Evolutionary conservation across 1,140 invertebrate genomes (phyloP).

Genomic region (Sipha flava): DNA sequence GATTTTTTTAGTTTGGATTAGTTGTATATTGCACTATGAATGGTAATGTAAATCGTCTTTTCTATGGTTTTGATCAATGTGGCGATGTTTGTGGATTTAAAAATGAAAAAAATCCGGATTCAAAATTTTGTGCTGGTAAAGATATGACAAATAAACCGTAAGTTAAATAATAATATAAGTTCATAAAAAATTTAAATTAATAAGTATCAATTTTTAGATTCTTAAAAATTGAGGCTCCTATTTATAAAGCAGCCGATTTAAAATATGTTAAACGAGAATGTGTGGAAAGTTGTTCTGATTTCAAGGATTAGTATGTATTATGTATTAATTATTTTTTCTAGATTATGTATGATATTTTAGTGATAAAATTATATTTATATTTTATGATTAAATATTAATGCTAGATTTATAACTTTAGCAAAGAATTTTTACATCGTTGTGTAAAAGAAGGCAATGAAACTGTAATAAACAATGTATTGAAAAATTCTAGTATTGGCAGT

Average conservation of each 20-base stretch:
- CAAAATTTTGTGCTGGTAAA: slow-evolving; percentile 44
- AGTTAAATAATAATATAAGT: slow-evolving; percentile 39
- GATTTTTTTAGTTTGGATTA: neutral
- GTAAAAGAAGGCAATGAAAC: slow-evolving; percentile 46
- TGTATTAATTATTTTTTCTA: slow-evolving; percentile 7
- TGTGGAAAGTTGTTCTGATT: slow-evolving; percentile 45
- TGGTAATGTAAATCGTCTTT: slow-evolving; percentile 50
- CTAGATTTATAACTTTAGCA: slow-evolving; percentile 43
- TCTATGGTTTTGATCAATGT: slow-evolving; percentile 60
- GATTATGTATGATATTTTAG: too few relatives aligned
- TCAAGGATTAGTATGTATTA: slow-evolving; percentile 45
- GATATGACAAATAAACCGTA: slow-evolving; percentile 48
- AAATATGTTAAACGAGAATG: slow-evolving; percentile 44
- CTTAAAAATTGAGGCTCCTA: slow-evolving; percentile 37
- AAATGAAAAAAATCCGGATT: slow-evolving; percentile 41
- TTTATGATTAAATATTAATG: neutral
- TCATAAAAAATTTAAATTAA: neutral
- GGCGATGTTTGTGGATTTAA: slow-evolving; percentile 58
- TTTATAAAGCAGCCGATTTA: slow-evolving; percentile 40
- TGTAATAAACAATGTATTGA: slow-evolving; percentile 42
- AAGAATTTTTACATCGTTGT: slow-evolving; percentile 50
- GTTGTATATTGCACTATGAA: neutral
- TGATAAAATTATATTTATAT: neutral
- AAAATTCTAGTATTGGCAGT: slow-evolving; percentile 49
- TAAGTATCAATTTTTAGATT: neutral